Percentiles rank a stretch among this genome's conserved stretches.
phyloP scores from a whole-genome alignment of 2,797 vertebrate genomes.

The Ctenopoma kingsleyae region DNA sequence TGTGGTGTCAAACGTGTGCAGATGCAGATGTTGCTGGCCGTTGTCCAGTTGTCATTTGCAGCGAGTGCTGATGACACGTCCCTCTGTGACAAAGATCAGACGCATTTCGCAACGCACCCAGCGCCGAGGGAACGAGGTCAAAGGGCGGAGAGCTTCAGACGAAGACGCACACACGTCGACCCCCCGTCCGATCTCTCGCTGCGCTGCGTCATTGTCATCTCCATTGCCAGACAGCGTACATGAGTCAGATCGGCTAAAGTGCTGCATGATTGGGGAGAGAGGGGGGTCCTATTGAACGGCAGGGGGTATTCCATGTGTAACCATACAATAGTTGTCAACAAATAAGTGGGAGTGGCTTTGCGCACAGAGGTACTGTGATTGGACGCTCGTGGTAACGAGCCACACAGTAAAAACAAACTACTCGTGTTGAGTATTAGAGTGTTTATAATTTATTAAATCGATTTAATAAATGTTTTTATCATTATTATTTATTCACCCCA shows the following conservation, averaged over 20 bases:
- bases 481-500: neutral
- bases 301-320: conserved; percentile 13
- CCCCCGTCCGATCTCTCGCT: neutral
- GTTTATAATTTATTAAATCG: neutral
- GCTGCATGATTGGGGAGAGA: conserved; percentile 22
- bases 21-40: conserved; percentile 15
- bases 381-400: conserved; percentile 49
- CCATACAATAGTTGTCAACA: conserved; percentile 18
- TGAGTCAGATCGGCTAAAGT: conserved; percentile 30
- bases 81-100: conserved; percentile 76
- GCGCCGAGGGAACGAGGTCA: conserved; percentile 53
- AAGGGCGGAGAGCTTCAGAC: conserved; percentile 51
- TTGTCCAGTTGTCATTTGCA: conserved; percentile 24
- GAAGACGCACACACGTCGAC: conserved; percentile 12
- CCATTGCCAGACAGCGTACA: conserved; percentile 31
- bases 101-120: conserved; percentile 68
- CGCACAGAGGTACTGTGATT: conserved; percentile 26
- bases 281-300: conserved; percentile 11
- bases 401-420: conserved; percentile 23
- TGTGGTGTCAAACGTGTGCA: neutral
- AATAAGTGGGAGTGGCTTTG: conserved; percentile 37
- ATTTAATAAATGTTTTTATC: neutral
- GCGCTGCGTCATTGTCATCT: conserved; percentile 10
- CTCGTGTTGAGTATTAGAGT: conserved; percentile 3
- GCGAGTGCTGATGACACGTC: conserved; percentile 33